Percentiles rank a stretch among this genome's conserved stretches.
Conservation (phyloP, 2,797 vertebrate genomes). For the Myotis pilosus region DNA sequence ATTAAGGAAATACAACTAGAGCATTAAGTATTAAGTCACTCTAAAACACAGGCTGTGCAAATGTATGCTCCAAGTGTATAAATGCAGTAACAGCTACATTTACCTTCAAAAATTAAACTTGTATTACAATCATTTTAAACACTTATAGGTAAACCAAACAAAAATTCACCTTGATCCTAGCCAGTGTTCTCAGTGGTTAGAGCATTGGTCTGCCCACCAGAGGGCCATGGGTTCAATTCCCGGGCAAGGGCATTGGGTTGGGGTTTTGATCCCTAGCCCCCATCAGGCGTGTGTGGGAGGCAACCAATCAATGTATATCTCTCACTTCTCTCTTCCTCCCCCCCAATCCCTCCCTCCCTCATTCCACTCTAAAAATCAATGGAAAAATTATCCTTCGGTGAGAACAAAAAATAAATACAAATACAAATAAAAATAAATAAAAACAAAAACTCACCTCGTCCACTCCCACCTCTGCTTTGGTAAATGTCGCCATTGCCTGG, state of each 20-base stretch:
- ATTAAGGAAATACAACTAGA: not conserved
- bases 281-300: not conserved
- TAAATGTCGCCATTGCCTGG: slow-evolving; percentile 66
- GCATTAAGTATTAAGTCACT: not conserved
- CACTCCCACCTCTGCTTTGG: slow-evolving; percentile 47
- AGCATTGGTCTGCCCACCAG: not conserved
- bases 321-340: not conserved
- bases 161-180: not conserved
- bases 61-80: not conserved
- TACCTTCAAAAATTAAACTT: slow-evolving; percentile 28
- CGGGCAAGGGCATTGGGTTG: not conserved
- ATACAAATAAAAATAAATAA: not conserved
- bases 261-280: not conserved
- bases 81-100: not conserved
- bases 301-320: not conserved
- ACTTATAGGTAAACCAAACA: not conserved
- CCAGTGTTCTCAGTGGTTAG: not conserved
- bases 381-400: not conserved
- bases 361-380: not conserved
- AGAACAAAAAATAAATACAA: not conserved
- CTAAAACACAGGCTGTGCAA: not conserved
- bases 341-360: not conserved
- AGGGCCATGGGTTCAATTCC: not conserved
- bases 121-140: not conserved
- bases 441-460: slow-evolving; percentile 69